Evolutionary conservation across 1,140 invertebrate genomes (phyloP), one percentile per base, ranked within the genome.

Genomic region (Tetramorium alpestre): DNA sequence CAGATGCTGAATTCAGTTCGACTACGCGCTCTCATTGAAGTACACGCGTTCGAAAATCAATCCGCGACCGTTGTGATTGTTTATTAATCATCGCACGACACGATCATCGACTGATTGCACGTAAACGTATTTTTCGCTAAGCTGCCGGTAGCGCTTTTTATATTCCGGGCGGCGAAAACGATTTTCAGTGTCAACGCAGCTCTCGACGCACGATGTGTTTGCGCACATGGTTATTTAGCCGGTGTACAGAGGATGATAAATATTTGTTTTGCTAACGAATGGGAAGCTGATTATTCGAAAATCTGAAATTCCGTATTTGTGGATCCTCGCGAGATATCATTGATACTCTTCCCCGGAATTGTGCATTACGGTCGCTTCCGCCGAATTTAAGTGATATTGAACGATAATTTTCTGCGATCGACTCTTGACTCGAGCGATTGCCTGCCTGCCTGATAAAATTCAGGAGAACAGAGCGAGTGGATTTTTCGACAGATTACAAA

Each of bases 1-100:
- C 72, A 86, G 84, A 87, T 88, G 87, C 77, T 69, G 85, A 87
- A 90, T 88, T 91, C 91, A 88, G 93, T 93, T 87, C 54, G 88
- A 86, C 90, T 85, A 86, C 90, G 93, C 65, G 80, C 87, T 85
- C 90, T 88, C 69, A 28, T 82, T 78, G 91, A 87, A 88, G 88
- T 92, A 86, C 87, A 91, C 92, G 91, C 72, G 87, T 33, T 51
- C 10, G 25, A 73, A 87, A 69, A 89, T 78, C 76, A 78, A 62
- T 47, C 62, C 10, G 28, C 47, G 41, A 28, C 49, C 49, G 85
- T 70, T 44, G 80, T 13, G 54, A 54, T 75, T 73, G 28, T 38
- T 84, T 75, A 62, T 73, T 73, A 73, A 60, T 84, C 16, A 38
- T 75, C 18, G 18, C 33, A 4, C 56, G 47, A 78, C 41, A 69